Evolutionary conservation across 2,113 vertebrate species (phyloP).

Genomic region (Tenebrosternarchus preto): DNA sequence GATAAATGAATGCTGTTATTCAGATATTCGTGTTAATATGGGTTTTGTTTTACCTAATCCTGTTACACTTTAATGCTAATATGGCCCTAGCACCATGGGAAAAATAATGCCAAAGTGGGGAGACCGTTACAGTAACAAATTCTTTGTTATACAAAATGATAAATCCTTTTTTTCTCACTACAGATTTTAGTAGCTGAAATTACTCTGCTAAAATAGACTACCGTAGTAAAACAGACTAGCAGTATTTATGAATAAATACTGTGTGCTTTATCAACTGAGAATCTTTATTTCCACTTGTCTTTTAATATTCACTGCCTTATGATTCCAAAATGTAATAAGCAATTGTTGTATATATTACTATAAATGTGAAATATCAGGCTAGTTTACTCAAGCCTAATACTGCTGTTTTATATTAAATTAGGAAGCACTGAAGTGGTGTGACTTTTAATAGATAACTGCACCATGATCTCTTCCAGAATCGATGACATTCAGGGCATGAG

Average conservation of each 20-base stretch:
- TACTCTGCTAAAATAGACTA: no score
- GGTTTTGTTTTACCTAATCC: neutral
- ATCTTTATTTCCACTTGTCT: neutral
- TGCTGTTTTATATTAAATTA: neutral
- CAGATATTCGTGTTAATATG: neutral
- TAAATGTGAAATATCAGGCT: no score
- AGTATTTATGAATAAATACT: neutral
- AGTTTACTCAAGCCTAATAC: constrained; percentile 4
- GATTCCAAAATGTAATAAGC: neutral
- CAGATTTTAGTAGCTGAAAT: no score
- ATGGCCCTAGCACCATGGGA: no score
- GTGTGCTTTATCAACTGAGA: neutral
- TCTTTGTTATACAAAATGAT: no score
- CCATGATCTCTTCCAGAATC: neutral
- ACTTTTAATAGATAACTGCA: constrained; percentile 9
- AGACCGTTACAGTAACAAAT: no score
- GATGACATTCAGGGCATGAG: neutral
- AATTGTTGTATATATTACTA: neutral
- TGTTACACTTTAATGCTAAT: neutral
- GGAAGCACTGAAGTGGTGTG: constrained; percentile 6
- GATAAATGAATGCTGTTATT: neutral
- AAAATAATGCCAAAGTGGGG: no score
- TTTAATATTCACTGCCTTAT: neutral
- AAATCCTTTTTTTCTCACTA: no score
- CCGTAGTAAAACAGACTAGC: no score